Conservation (phyloP, 92 coral and sea anemone species). For the Metridium senile region DNA sequence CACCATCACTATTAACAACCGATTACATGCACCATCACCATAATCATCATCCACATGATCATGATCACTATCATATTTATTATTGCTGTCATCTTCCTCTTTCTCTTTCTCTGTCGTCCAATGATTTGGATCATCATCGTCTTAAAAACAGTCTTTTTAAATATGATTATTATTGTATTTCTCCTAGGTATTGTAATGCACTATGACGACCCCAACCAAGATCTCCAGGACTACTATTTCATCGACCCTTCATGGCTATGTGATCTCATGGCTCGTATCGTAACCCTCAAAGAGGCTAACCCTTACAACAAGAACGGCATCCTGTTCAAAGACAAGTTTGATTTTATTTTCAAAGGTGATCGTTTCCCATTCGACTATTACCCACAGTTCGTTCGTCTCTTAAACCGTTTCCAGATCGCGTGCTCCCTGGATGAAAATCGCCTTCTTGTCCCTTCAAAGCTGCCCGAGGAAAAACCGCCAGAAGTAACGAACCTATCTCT, state of each 20-base stretch:
- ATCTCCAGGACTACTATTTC: constrained; percentile 89
- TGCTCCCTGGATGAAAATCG: constrained; percentile 90
- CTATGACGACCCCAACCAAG: constrained; percentile 96
- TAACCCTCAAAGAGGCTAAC: constrained; percentile 74
- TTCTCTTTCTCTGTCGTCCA: no score
- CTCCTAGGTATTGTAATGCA: constrained; percentile 86
- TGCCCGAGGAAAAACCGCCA: constrained; percentile 77
- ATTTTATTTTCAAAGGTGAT: constrained; percentile 69
- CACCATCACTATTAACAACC: no score
- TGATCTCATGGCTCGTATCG: constrained; percentile 90
- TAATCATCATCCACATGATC: no score
- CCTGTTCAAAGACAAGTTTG: constrained; percentile 47
- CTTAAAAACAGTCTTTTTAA: no score
- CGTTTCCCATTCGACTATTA: constrained; percentile 69
- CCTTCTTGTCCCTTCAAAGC: constrained; percentile 91
- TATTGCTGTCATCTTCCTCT: no score
- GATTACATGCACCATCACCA: no score
- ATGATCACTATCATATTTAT: no score
- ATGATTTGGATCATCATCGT: no score
- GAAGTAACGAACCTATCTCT: constrained; percentile 59
- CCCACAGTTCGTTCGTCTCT: constrained; percentile 85
- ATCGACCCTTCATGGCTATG: constrained; percentile 98
- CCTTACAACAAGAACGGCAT: constrained; percentile 77
- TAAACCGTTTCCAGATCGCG: constrained; percentile 94
- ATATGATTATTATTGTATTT: no score